Evolutionary conservation across 2,113 vertebrate genomes (phyloP).

Genomic region (Anas platyrhynchos): DNA sequence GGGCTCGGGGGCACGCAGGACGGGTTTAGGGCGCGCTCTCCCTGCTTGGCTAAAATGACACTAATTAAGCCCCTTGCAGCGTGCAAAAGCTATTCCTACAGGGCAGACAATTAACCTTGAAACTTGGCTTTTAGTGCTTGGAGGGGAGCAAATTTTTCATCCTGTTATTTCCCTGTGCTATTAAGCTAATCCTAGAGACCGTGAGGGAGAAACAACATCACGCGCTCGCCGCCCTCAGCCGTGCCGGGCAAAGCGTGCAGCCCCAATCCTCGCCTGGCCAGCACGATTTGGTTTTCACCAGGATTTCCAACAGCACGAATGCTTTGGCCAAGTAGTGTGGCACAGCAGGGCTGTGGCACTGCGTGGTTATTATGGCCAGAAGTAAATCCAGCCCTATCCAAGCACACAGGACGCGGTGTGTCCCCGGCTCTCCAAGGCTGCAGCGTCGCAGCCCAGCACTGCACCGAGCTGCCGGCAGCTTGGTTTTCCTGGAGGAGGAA

Average conservation of each 20-base stretch:
- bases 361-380: not conserved
- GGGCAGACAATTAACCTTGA: slow-evolving; percentile 64
- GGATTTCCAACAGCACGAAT: not conserved
- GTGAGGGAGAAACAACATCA: not conserved
- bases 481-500: not conserved
- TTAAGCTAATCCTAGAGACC: slow-evolving; percentile 47
- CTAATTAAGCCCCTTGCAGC: slow-evolving; percentile 62
- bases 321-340: not conserved
- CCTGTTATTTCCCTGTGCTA: slow-evolving; percentile 43
- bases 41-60: slow-evolving; percentile 61
- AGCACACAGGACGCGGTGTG: accelerated
- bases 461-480: not conserved
- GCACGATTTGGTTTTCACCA: not conserved
- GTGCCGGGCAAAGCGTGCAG: slow-evolving; percentile 30
- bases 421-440: not conserved
- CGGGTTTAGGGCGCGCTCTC: not conserved
- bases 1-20: not conserved
- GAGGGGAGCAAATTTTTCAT: slow-evolving; percentile 53
- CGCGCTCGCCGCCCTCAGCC: slow-evolving; percentile 1
- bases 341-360: not conserved
- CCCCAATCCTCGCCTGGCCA: not conserved
- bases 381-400: not conserved
- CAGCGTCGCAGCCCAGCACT: not conserved
- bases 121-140: slow-evolving; percentile 66
- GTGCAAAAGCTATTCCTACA: slow-evolving; percentile 53